Evolutionary conservation across 2,888 invertebrate genomes (phyloP).

Genomic region (Achlya flavicornis): DNA sequence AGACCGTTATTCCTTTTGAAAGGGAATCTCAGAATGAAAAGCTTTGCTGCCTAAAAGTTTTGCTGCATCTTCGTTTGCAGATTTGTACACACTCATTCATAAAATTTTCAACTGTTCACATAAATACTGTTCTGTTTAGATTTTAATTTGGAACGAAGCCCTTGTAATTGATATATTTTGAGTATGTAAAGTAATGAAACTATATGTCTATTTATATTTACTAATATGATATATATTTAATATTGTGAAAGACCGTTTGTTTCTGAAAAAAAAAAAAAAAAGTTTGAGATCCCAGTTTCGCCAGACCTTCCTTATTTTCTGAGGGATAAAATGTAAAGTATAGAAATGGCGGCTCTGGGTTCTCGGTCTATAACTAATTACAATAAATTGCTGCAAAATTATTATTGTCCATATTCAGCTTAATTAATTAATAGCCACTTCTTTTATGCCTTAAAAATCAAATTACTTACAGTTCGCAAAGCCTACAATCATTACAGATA

Average conservation of each 20-base stretch:
- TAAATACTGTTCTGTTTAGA: too few relatives aligned
- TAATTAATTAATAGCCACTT: neutral
- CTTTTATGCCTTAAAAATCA: neutral
- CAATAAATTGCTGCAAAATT: neutral
- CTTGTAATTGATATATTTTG: too few relatives aligned
- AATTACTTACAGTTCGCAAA: neutral
- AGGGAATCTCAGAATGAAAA: conserved; percentile 29
- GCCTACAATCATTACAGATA: neutral
- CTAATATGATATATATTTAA: too few relatives aligned
- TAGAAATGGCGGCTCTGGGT: too few relatives aligned
- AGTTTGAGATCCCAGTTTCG: too few relatives aligned
- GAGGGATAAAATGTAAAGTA: too few relatives aligned
- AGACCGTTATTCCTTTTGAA: conserved; percentile 33
- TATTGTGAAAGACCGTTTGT: too few relatives aligned
- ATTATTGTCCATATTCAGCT: neutral
- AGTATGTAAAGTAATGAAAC: too few relatives aligned
- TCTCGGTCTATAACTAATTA: neutral
- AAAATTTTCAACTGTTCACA: conserved; percentile 9
- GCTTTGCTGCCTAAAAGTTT: conserved; percentile 36
- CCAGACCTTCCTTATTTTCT: too few relatives aligned
- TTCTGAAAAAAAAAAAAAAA: too few relatives aligned
- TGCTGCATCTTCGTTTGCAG: conserved; percentile 30
- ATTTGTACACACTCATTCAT: conserved; percentile 14
- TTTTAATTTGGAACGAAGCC: too few relatives aligned
- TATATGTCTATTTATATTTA: too few relatives aligned